Evolutionary conservation across 2,888 invertebrate genomes (phyloP), one percentile per base, ranked within the genome.

Genomic region (Deilephila porcellus): DNA sequence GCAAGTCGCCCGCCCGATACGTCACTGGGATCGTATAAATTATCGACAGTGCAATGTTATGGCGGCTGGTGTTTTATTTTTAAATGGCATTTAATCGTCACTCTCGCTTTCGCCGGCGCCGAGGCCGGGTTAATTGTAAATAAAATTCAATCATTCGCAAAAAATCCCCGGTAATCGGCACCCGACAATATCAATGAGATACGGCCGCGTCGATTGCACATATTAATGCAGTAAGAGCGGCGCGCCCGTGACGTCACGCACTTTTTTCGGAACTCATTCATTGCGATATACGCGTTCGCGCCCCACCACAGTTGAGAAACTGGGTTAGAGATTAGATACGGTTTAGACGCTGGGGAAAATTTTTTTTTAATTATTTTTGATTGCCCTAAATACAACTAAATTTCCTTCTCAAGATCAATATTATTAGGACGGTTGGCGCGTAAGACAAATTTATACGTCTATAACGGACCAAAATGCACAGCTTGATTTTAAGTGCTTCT

Each of bases 131-230:
- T 94, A 93, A 93, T 94, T 94, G 93, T 94, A 93, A 94, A 94
- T 94, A 94, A 93, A 94, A 94, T 93, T 92, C 92, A 91, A 93
- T 94, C 93, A 94, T 91, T 93, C 90, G 93, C 90, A 92, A 94
- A 94, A 94, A 94, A 92, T 86, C 84, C 88, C 83, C 88, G 82
- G 92, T 92, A 93, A 93, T 93, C 91, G 91, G 85, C 87, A 84
- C 84, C 85, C 90, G 89, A 87, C 90, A 90, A 89, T 90, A 92
- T 91, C 92, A 92, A 91, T 91, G 93, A 91, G 90, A 87, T 88
- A 88, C 88, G 82, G 86, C 85, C 81, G 81, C 86, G 82, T 80
- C 80, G 83, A 78, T 80, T 83, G 85, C 83, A 82, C 82, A 83
- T 67, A 67, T 86, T 84, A 83, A 85, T 83, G 78, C 78, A 80